A percentile compares a stretch with the other conserved stretches of the same genome.
Conservation (phyloP, 2,113 vertebrate genomes). For the Perca schrenkii region DNA sequence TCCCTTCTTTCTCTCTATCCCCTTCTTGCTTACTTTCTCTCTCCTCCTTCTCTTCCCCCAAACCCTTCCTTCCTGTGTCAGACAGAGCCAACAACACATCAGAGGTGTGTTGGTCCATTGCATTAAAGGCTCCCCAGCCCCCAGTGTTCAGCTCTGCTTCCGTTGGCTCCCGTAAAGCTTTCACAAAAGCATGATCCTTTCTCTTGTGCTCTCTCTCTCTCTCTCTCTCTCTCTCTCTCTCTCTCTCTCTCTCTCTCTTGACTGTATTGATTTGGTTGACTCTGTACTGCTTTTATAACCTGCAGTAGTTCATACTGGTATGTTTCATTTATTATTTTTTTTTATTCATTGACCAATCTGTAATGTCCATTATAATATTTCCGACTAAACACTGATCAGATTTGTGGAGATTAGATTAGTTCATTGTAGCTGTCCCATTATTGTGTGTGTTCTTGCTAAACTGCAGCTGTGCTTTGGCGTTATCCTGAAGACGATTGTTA, state of each 20-base stretch:
- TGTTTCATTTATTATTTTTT: neutral
- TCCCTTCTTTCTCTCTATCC: neutral
- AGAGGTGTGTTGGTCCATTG: constrained; percentile 19
- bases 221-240: too few relatives aligned
- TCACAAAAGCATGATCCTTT: neutral
- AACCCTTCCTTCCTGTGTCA: constrained; percentile 27
- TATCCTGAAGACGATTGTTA: neutral
- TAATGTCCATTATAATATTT: neutral
- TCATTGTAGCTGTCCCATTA: neutral
- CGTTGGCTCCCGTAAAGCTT: constrained; percentile 20
- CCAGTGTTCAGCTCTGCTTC: constrained; percentile 12
- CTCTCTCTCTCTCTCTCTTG: neutral
- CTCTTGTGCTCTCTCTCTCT: neutral
- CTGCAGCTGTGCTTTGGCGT: constrained; percentile 14
- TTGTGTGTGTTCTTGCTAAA: constrained; percentile 10
- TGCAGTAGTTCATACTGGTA: neutral
- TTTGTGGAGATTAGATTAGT: constrained; percentile 10
- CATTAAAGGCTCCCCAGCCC: constrained; percentile 43
- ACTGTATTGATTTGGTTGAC: neutral
- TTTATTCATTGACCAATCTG: neutral
- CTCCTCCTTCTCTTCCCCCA: neutral
- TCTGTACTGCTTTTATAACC: neutral
- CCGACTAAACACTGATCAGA: neutral
- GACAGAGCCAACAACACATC: constrained; percentile 42
- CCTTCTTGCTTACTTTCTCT: neutral